Evolutionary conservation across 92 coral and sea anemone species (phyloP), one percentile per base, ranked within the genome.

Genomic region (Zoanthus sociatus): DNA sequence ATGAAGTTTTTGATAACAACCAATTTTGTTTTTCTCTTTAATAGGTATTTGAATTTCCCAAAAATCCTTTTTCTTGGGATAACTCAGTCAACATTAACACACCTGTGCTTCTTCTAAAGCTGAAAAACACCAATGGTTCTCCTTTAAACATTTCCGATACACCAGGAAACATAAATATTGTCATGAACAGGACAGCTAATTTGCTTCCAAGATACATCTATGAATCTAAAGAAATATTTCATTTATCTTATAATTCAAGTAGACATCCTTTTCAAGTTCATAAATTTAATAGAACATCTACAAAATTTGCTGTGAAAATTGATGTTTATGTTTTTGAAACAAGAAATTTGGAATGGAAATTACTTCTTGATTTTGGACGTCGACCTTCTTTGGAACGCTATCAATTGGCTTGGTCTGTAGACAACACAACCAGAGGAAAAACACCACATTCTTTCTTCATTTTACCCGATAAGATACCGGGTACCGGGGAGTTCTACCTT

Each of bases 11-110:
- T 4, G 30, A 5, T 7, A 60, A 44, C 26, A 12, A 45, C 46
- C 73, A 46, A 63, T 44, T 0, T 13, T 66, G 13, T 50, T 8
- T 7, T 64, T 92, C 67, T 37, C 4, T 66, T 84, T 72, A 44
- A 0, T 79, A 94, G 98, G 73, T 93, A 87, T 54, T 93, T 72
- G 90, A 90, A 54, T 91, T 91, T 26, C 75, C 73, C 10, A 79
- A 73, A 7, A 94, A 93, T 53, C 94, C 92, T 71, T 93, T 88
- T 88, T 78, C 73, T 14, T 84, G 77, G 55, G 93, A 70, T 50
- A 20, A 30, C 16, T 83, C 90, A 10, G 87, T 89, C 66, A 73
- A 91, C 18, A 82, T 91, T 9, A 85, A 91, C 9, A 91, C 94
- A 1, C 56, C 91, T 12, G 90, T 94, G 44, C 79, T 91, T 7